Evolutionary conservation across 2,113 vertebrate genomes (phyloP).

Genomic region (Condylura cristata): DNA sequence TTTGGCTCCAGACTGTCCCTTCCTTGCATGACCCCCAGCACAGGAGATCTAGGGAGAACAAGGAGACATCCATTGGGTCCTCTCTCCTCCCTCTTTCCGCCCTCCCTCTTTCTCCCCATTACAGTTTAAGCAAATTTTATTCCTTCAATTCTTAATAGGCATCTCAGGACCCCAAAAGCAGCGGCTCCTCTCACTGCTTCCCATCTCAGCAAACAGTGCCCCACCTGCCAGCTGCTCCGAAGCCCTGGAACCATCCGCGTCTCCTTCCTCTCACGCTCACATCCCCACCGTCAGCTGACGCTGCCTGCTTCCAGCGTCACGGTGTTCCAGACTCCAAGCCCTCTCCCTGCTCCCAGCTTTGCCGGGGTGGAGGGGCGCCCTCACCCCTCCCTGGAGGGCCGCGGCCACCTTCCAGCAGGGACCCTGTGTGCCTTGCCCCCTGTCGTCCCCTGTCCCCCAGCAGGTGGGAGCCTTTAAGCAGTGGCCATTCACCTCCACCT

Average conservation of each 20-base stretch:
- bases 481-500: not conserved
- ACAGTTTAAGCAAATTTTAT: no score
- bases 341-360: not conserved
- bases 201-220: not conserved
- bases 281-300: not conserved
- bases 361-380: not conserved
- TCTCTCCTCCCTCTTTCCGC: not conserved
- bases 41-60: not conserved
- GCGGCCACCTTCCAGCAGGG: not conserved
- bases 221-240: not conserved
- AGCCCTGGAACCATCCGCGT: not conserved
- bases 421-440: no score
- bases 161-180: not conserved
- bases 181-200: not conserved
- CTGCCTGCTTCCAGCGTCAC: no score
- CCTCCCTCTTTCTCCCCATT: no score
- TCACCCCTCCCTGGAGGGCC: not conserved
- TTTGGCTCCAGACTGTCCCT: not conserved
- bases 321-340: not conserved
- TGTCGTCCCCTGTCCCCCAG: not conserved
- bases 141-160: not conserved
- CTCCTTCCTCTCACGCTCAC: not conserved
- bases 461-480: not conserved
- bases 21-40: accelerated
- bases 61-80: not conserved